Evolutionary conservation across 2,888 invertebrate species (phyloP).

Genomic region (Vanessa cardui): DNA sequence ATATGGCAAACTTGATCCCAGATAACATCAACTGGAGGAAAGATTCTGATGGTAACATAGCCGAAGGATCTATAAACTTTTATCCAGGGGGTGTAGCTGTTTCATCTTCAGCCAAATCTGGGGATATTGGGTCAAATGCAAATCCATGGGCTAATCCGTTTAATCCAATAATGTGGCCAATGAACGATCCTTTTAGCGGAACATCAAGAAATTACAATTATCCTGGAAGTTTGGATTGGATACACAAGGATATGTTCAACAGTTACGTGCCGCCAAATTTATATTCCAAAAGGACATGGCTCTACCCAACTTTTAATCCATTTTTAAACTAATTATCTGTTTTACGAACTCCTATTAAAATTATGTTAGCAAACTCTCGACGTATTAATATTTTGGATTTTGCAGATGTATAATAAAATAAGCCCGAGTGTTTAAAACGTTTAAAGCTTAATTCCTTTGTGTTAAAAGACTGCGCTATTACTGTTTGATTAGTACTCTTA

Average conservation of each 20-base stretch:
- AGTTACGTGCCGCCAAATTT: constrained; percentile 44
- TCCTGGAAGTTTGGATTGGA: constrained; percentile 44
- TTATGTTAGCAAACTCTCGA: too few species aligned
- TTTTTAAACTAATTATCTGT: constrained; percentile 50
- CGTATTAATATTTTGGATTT: too few species aligned
- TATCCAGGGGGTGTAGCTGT: constrained; percentile 61
- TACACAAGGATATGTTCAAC: constrained; percentile 49
- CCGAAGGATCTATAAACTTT: constrained; percentile 54
- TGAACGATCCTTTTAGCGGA: constrained; percentile 31
- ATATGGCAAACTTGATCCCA: neutral
- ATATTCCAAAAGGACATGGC: constrained; percentile 49
- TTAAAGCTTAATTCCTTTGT: too few species aligned
- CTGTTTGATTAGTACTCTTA: too few species aligned
- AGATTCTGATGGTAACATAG: constrained; percentile 25
- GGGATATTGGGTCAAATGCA: constrained; percentile 42
- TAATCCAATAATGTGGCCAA: constrained; percentile 35
- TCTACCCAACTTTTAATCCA: constrained; percentile 56
- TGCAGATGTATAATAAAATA: too few species aligned
- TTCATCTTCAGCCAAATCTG: constrained; percentile 53
- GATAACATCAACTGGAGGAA: neutral
- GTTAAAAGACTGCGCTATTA: too few species aligned
- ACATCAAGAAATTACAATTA: constrained; percentile 41
- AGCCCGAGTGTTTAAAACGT: too few species aligned
- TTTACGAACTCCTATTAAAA: neutral
- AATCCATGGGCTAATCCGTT: constrained; percentile 40